These are phyloP conservation scores for Formicarius rufipectus DNA, from an alignment of 2,113 vertebrate species.

Conservation along the genomic window DNA sequence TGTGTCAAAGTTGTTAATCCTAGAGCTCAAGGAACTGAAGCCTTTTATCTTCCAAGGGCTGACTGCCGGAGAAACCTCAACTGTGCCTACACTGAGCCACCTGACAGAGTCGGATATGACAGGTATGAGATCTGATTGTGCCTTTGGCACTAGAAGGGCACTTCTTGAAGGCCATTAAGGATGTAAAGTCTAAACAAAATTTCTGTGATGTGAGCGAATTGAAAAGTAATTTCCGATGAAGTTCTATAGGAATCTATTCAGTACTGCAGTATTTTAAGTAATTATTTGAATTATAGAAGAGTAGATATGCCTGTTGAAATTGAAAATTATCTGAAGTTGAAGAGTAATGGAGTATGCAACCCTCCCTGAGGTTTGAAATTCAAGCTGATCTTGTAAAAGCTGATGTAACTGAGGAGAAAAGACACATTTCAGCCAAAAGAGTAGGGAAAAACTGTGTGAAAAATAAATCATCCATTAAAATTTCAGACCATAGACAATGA, in stretches of 20 bases:
- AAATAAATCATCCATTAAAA: not conserved
- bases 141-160: not conserved
- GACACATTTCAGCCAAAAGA: not conserved
- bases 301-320: not conserved
- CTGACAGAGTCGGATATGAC: not conserved
- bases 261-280: not conserved
- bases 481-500: not conserved
- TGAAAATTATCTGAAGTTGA: not conserved
- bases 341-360: not conserved
- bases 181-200: not conserved
- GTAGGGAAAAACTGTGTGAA: not conserved
- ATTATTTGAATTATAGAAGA: not conserved
- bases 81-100: accelerated
- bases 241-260: not conserved
- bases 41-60: not conserved
- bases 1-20: not conserved
- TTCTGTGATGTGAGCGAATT: not conserved
- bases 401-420: not conserved
- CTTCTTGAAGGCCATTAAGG: not conserved
- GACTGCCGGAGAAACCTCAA: not conserved
- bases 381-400: not conserved
- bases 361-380: not conserved
- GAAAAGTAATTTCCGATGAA: not conserved
- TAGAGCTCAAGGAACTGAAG: not conserved
- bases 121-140: not conserved